These are phyloP conservation scores for Helicolenus hilgendorfi DNA, from an alignment of 2,797 vertebrate genomes.

Conservation along the genomic window DNA sequence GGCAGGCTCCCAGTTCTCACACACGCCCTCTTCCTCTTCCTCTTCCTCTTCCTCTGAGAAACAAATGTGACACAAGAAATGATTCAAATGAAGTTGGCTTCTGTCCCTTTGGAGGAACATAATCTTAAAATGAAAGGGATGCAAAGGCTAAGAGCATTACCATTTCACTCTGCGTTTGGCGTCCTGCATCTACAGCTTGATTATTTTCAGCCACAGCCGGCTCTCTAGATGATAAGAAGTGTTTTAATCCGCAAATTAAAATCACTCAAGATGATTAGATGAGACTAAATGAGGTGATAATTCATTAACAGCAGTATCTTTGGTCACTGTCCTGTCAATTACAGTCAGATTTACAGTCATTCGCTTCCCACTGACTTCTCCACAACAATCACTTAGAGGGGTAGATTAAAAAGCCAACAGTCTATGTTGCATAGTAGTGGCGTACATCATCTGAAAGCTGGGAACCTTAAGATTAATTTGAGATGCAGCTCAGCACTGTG, in stretches of 20 bases:
- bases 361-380: background rate
- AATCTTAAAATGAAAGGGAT: constrained; percentile 23
- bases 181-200: background rate
- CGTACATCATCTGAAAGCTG: too few species aligned
- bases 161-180: background rate
- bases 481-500: too few species aligned
- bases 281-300: background rate
- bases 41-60: constrained; percentile 19
- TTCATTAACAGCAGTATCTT: background rate
- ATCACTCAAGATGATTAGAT: constrained; percentile 14
- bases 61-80: background rate
- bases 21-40: constrained; percentile 12
- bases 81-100: constrained; percentile 11
- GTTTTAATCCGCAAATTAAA: constrained; percentile 6
- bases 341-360: background rate
- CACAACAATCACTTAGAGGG: background rate
- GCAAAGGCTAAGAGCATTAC: background rate
- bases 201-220: background rate
- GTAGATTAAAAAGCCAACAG: too few species aligned
- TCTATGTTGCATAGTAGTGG: too few species aligned
- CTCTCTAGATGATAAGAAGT: background rate
- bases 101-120: constrained; percentile 9
- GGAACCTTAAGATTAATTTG: too few species aligned
- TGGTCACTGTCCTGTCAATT: background rate
- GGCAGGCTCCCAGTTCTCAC: background rate